Base-by-base conservation (phyloP, 2,113 vertebrate genomes). In the Nycticorax nycticorax region DNA sequence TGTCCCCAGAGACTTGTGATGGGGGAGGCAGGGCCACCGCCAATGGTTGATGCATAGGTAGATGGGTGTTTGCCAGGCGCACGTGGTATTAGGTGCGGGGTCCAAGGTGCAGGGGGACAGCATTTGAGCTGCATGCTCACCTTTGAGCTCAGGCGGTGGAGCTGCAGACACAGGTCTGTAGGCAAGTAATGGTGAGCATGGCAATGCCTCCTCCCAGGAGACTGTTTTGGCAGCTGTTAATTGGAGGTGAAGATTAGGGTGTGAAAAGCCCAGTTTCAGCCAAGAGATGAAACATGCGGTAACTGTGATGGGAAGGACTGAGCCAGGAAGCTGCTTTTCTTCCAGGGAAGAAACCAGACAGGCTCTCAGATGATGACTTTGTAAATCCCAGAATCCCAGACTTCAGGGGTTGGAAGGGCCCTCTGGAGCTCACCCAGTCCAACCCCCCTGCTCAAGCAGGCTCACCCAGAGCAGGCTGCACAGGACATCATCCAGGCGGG, bases 31-130 rank as follows among this genome's bases (percentile, higher is more conserved):
- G 64, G 64, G 30, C 32, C 67, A 85, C 3, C 50, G 48, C 7
- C 33, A 22, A 2, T 3, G 16, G 9, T 1, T 39, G 50, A 50
- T 33, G 13, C 33, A 2, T 12, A n/a, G 50, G 39, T 43, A 43
- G 59, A 5, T 32, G 63, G 35, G 17, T 64, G 26, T 77, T 62
- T 28, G 14, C 59, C 52, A 28, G 64, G 15, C 12, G 35, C 18
- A 13, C 3, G 0, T 6, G 33, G 30, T 39, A 35, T 16, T 10
- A 19, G 50, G 32, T 48, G n/a, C 18, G 45, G n/a, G 24, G n/a
- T 14, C 41, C 27, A 7, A 12, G 69, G 16, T 32, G 30, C 8
- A 4, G 22, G 21, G 39, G 35, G 19, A 13, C 48, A 64, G 45
- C 60, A 27, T 2, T 35, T 57, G 78, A 66, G 43, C 60, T 79